Base-by-base conservation (phyloP, 2,888 invertebrate species). In the Doris montereyensis region DNA sequence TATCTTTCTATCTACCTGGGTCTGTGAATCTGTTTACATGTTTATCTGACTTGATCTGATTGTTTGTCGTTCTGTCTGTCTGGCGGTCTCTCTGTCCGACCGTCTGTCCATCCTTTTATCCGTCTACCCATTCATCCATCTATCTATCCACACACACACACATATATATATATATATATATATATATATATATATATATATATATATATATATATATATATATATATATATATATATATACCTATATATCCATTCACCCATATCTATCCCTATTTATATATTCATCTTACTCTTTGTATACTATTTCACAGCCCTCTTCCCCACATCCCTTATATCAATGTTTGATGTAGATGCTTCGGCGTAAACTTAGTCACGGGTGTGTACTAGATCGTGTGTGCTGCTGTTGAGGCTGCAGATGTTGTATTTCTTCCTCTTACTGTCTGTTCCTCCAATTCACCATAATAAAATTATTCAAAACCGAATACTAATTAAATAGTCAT, bases 91-190 rank as follows among this genome's bases (percentile, higher is more conserved):
- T n/a, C n/a, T n/a, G n/a, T n/a, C 34, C 24, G 71, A 35, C 24
- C 35, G 71, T 71, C 24, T 35, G 71, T 71, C 24, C 35, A 24
- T 71, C 24, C 35, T 24, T 71, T 32, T 35, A 24, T 71, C 24
- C 35, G 35, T 71, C 21, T 21, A 24, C 34, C 5, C 70, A 32
- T 34, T 17, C 34, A 32, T 34, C 8, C 34, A 70, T 34, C 21
- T 34, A 70, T 34, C 5, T 21, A 70, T 34, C 5, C 34, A 70
- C 34, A 32, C 70, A 70, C 34, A 32, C 70, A 70, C 34, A 32
- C 70, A 67, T 28, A 26, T 17, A 67, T 28, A 32, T 34, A 70
- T 34, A 32, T 34, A 70, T 34, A 0, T 17, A 24, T 34, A 0
- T 17, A 32, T 34, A 17, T 28, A 4, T 28, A 4, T 28, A 24